Evolutionary conservation across 2,888 invertebrate species (phyloP), one percentile per base, ranked within the genome.

Genomic region (Liopterus haemorrhoidalis): DNA sequence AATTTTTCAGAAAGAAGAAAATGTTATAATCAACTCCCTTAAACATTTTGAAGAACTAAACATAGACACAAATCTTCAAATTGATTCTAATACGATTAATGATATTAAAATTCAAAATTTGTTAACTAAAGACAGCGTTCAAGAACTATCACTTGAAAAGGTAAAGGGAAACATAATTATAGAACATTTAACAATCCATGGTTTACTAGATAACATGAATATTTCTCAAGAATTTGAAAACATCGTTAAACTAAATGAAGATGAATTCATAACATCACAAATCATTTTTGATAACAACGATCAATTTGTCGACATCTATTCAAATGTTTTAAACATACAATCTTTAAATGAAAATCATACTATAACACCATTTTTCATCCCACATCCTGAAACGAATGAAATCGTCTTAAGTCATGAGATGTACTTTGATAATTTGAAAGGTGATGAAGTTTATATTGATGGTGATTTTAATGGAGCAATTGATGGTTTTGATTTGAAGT

Each of bases 11-110:
- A 60, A 67, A 4, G 63, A 66, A 2, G 47, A 64, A 24, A 49
- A 59, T 2, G 55, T 64, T 0, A 49, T 45, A 8, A 70, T 79
- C 42, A 62, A 59, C 3, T 69, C 73, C 0, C 49, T 53, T 0
- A 79, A 79, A 60, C 59, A 54, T 1, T 74, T 79, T 2, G 54
- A 62, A 14, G 59, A 66, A 1, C 58, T 77, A 1, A 54, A 54
- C 5, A 59, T 72, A 33, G 57, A 61, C 2, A 58, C 65, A 4
- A 66, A 69, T 46, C 51, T 73, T 1, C 57, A 63, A 19, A 58
- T 78, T 1, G 46, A 55, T 18, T 69, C 71, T 8, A 63, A 64
- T 3, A 54, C 54, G 3, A 63, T 79, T 1, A 75, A 71, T 52
- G 62, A 65, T 9, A 67, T 72, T 42, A 52, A 62, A 1, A 48